Percentiles rank a stretch among this genome's conserved stretches.
These are phyloP conservation scores for Lathamus discolor DNA, from an alignment of 2,113 vertebrate genomes.

Conservation along the genomic window DNA sequence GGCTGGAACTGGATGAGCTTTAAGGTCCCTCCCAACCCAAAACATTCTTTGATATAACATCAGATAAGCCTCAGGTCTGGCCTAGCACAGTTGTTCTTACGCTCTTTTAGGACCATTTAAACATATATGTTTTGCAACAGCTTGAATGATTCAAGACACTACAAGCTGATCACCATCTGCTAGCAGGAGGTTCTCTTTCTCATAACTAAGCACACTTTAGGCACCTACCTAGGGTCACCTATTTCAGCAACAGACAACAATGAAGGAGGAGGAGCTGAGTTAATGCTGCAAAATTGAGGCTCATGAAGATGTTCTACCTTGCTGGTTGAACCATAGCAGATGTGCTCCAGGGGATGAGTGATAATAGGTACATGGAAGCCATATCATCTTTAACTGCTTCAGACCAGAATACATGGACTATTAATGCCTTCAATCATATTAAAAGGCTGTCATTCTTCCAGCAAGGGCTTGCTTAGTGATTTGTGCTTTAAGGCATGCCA, in stretches of 20 bases:
- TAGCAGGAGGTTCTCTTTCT: background rate
- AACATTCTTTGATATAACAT: background rate
- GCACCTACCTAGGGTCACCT: background rate
- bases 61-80: background rate
- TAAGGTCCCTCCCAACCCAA: background rate
- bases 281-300: background rate
- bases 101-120: background rate
- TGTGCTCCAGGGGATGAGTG: background rate
- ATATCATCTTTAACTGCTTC: background rate
- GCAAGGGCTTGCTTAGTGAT: background rate
- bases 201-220: background rate
- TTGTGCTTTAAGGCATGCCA: background rate
- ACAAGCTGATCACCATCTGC: background rate
- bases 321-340: background rate
- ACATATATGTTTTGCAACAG: background rate
- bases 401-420: background rate
- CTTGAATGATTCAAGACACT: background rate
- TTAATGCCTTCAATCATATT: background rate
- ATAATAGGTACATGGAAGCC: background rate
- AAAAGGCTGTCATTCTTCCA: background rate
- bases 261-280: rapidly evolving
- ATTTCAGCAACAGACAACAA: background rate
- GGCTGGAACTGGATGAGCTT: background rate
- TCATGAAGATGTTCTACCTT: background rate
- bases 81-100: background rate